These are phyloP conservation scores for Callospermophilus lateralis DNA, from an alignment of 2,113 vertebrate genomes.

Conservation along the genomic window DNA sequence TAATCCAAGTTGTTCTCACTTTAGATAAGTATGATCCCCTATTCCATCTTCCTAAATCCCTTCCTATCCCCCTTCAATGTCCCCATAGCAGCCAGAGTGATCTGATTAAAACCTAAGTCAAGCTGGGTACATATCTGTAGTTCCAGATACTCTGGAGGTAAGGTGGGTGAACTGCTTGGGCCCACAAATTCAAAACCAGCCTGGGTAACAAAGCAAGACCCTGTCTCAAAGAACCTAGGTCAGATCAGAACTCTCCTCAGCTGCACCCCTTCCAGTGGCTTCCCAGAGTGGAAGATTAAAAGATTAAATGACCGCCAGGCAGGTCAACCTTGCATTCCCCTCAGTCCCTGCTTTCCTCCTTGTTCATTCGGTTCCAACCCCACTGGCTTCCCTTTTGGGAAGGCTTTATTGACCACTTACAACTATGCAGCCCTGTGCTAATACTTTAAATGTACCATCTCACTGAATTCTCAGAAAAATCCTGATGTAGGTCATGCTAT, in stretches of 20 bases:
- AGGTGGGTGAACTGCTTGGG: neutral
- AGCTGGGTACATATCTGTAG: neutral
- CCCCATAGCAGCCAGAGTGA: neutral
- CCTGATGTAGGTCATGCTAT: neutral
- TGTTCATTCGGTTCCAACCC: neutral
- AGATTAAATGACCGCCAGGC: neutral
- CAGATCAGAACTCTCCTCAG: neutral
- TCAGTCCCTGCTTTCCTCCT: neutral
- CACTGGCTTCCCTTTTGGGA: neutral
- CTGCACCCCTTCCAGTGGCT: neutral
- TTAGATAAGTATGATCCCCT: neutral
- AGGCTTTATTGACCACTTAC: neutral
- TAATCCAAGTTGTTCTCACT: neutral
- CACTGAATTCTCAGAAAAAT: neutral
- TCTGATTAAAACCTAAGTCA: neutral
- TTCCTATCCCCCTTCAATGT: neutral
- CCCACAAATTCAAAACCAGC: neutral
- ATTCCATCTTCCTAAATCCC: neutral
- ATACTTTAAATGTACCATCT: neutral
- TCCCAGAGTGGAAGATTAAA: neutral
- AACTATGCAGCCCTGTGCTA: neutral
- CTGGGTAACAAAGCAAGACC: neutral
- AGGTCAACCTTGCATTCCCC: neutral
- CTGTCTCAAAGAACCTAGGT: neutral
- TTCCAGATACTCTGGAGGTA: neutral